A percentile compares a stretch with the other conserved stretches of the same genome.
Evolutionary conservation across 2,888 invertebrate genomes (phyloP).

Genomic region (Apotomis turbidana): DNA sequence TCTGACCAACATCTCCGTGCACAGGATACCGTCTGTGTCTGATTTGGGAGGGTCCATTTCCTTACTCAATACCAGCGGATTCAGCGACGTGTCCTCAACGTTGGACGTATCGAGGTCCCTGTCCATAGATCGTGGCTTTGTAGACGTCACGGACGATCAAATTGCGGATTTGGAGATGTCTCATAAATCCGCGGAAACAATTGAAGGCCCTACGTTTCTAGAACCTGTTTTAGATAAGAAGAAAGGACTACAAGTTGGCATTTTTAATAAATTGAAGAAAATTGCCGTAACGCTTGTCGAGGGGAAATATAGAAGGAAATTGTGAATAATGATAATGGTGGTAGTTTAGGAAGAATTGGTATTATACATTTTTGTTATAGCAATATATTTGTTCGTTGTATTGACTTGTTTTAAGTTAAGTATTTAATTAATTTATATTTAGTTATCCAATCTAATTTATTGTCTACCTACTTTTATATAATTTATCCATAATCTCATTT

Average conservation of each 20-base stretch:
- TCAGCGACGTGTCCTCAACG: slow-evolving; percentile 2
- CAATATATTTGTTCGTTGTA: neutral
- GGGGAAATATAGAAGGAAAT: slow-evolving; percentile 1
- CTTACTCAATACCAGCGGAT: slow-evolving; percentile 8
- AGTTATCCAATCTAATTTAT: too few species aligned
- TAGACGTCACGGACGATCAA: slow-evolving; percentile 3
- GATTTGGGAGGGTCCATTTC: slow-evolving; percentile 18
- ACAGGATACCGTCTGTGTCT: slow-evolving; percentile 22
- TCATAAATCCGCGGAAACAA: neutral
- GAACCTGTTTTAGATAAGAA: neutral
- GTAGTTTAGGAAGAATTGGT: neutral
- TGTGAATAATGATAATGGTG: neutral
- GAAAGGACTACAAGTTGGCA: neutral
- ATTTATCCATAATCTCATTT: too few species aligned
- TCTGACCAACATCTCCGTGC: slow-evolving; percentile 44
- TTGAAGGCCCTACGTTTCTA: neutral
- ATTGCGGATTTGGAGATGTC: neutral
- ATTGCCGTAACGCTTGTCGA: slow-evolving; percentile 10
- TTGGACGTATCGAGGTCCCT: slow-evolving; percentile 2
- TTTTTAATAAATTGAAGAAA: slow-evolving; percentile 9
- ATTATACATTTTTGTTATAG: neutral
- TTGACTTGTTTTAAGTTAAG: too few species aligned
- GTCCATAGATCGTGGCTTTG: neutral
- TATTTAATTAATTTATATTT: too few species aligned
- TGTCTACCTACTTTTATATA: too few species aligned